These are phyloP conservation scores for Arctia plantaginis DNA, from an alignment of 2,888 invertebrate species.

Conservation along the genomic window DNA sequence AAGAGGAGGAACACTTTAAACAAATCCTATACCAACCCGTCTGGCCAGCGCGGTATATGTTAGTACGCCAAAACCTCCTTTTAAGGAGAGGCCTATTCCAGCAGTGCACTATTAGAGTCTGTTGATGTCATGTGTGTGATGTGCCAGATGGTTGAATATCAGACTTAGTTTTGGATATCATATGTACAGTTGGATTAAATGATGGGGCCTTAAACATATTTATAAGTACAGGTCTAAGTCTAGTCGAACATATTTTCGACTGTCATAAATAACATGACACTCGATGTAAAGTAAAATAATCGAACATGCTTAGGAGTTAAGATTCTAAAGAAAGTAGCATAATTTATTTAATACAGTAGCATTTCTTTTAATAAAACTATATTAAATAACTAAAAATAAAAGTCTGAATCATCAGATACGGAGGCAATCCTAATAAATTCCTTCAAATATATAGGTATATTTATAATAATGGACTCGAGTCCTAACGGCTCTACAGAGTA, in stretches of 20 bases:
- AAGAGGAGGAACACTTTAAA: too few relatives aligned
- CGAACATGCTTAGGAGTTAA: background rate
- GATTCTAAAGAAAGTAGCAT: background rate
- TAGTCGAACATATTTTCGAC: background rate
- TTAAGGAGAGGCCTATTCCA: too few relatives aligned
- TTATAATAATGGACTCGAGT: background rate
- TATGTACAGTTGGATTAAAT: background rate
- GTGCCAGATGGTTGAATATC: background rate
- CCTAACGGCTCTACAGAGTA: background rate
- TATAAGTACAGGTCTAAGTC: background rate
- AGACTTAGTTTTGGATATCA: background rate
- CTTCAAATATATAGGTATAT: background rate
- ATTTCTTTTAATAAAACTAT: background rate
- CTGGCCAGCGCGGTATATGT: too few relatives aligned
- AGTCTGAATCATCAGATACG: background rate
- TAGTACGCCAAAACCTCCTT: too few relatives aligned
- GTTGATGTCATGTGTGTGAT: too few relatives aligned
- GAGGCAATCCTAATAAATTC: background rate
- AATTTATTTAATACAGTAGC: background rate
- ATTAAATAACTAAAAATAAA: too few relatives aligned
- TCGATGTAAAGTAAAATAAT: background rate
- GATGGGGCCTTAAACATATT: background rate
- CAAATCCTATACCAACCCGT: too few relatives aligned
- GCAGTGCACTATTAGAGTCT: too few relatives aligned
- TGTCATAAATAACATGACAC: background rate